Evolutionary conservation across 2,888 invertebrate species (phyloP).

Genomic region (Drosophila vallismaia): DNA sequence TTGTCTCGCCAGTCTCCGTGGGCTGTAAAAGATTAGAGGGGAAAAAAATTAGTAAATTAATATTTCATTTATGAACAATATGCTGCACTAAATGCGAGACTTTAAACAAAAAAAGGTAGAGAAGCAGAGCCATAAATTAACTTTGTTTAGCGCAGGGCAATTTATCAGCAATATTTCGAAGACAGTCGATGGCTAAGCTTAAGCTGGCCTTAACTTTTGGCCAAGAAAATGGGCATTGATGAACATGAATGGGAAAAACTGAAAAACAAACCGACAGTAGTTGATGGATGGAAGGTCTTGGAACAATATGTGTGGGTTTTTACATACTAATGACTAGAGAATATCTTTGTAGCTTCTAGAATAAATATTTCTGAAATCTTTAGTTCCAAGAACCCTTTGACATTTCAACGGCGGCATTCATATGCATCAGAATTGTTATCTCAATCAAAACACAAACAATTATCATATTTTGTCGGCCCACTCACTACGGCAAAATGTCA

Average conservation of each 20-base stretch:
- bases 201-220: slow-evolving; percentile 28
- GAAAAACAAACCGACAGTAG: slow-evolving; percentile 3
- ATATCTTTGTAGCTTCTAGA: neutral
- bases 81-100: slow-evolving; percentile 45
- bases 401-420: slow-evolving; percentile 20
- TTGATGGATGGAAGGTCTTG: slow-evolving; percentile 29
- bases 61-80: slow-evolving; percentile 40
- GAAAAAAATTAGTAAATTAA: slow-evolving; percentile 34
- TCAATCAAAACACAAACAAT: slow-evolving; percentile 27
- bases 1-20: slow-evolving; percentile 44
- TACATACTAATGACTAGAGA: neutral
- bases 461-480: slow-evolving; percentile 57
- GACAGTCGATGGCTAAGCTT: slow-evolving; percentile 11
- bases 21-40: slow-evolving; percentile 55
- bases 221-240: slow-evolving; percentile 11
- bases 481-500: slow-evolving; percentile 59
- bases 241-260: slow-evolving; percentile 23
- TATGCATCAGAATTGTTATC: slow-evolving; percentile 19
- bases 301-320: neutral
- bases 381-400: slow-evolving; percentile 31
- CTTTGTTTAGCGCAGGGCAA: slow-evolving; percentile 36
- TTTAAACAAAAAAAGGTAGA: slow-evolving; percentile 19
- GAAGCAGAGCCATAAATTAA: slow-evolving; percentile 48
- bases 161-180: slow-evolving; percentile 43
- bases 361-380: neutral